Evolutionary conservation across 2,113 vertebrate species (phyloP), one percentile per base, ranked within the genome.

Genomic region (Nothoprocta perdicaria): DNA sequence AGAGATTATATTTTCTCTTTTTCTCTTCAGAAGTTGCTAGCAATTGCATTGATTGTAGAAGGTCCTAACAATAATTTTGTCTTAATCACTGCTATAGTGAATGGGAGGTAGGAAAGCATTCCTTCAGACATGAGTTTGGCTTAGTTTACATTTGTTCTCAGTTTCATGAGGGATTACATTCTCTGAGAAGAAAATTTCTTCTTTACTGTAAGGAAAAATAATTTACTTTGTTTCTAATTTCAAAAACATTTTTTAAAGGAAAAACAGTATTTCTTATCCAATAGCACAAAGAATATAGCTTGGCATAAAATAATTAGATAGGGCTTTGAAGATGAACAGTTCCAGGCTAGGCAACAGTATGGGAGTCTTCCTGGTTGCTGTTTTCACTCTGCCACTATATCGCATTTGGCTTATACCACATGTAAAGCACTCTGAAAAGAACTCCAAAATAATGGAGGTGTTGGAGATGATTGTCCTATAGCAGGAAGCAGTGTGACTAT

Each of bases 151-250:
- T 89, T 92, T 93, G 90, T 95, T 96, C 94, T 95, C 89, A 93
- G 92, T 91, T 93, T 85, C 78, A 69, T 75, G 65, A 90, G 57
- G 18, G 77, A 95, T 96, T 95, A 71, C 61, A 35, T 29, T 88
- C 79, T 93, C 73, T 48, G 72, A 92, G 77, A 94, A 88, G 88
- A 95, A 96, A 73, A 43, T 43, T 43, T 63, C 86, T 84, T 93
- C 79, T 94, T 84, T 92, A 55, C 73, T 90, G 61, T 95, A 79
- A 91, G 84, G 76, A 94, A 93, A 96, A 96, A 93, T 94, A 26
- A 94, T 95, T 96, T 93, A 95, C 63, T 92, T 92, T 46, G 69
- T 83, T 93, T 94, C 88, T 95, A 93, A 91, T 95, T 94, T 96
- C 94, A 94, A 92, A 93, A 79, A 76, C 38, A 48, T 18, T 14